Evolutionary conservation across 2,888 invertebrate genomes (phyloP).

Genomic region (Drosophila borborema): DNA sequence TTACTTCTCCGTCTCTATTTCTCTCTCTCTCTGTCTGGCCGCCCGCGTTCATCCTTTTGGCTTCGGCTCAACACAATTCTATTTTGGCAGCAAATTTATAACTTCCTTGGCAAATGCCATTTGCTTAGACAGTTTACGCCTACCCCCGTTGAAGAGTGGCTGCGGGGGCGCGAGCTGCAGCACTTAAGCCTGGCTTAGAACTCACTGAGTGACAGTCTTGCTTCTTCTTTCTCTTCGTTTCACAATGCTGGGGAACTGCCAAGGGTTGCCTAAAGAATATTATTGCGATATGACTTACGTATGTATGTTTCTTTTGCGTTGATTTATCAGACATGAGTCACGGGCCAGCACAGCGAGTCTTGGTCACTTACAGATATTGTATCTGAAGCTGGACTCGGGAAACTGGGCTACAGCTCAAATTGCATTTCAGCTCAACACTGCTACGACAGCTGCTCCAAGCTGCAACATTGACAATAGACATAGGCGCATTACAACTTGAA

Average conservation of each 20-base stretch:
- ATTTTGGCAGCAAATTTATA: conserved; percentile 78
- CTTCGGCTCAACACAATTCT: conserved; percentile 60
- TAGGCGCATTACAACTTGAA: background rate
- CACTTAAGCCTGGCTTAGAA: conserved; percentile 73
- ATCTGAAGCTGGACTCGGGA: conserved; percentile 12
- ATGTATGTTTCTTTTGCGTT: conserved; percentile 22
- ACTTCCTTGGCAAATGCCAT: conserved; percentile 80
- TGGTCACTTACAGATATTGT: conserved; percentile 16
- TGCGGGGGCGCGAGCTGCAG: conserved; percentile 51
- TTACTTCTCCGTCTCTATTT: background rate
- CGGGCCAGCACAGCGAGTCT: conserved; percentile 13
- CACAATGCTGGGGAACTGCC: background rate
- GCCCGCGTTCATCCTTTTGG: conserved; percentile 12
- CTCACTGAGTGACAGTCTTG: conserved; percentile 53
- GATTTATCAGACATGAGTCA: conserved; percentile 48
- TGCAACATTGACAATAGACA: background rate
- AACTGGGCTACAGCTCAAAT: conserved; percentile 6
- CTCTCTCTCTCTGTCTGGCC: background rate
- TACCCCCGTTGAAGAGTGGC: conserved; percentile 52
- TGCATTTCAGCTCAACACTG: background rate
- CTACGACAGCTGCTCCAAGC: conserved; percentile 8
- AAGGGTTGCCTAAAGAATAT: conserved; percentile 36
- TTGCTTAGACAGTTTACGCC: conserved; percentile 80
- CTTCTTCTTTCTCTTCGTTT: background rate
- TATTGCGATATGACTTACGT: conserved; percentile 38